Evolutionary conservation across 1,140 invertebrate species (phyloP).

Genomic region (Thaumatotibia leucotreta): DNA sequence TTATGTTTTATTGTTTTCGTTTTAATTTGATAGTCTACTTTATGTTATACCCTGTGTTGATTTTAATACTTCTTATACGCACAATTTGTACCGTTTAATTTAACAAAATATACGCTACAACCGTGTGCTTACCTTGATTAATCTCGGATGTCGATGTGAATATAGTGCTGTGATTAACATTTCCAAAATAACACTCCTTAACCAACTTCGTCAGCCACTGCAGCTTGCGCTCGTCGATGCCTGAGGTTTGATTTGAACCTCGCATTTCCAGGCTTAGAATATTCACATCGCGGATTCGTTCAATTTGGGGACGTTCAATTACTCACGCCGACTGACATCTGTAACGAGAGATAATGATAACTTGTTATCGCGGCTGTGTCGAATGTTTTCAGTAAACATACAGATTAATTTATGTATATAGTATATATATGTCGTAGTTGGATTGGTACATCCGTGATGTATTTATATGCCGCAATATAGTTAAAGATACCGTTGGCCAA

Average conservation of each 20-base stretch:
- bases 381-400: background rate
- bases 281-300: background rate
- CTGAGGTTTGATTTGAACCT: background rate
- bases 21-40: too few relatives aligned
- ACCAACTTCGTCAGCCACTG: slow-evolving; percentile 11
- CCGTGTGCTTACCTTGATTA: background rate
- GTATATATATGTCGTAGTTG: background rate
- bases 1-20: too few relatives aligned
- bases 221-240: slow-evolving; percentile 3
- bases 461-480: too few relatives aligned
- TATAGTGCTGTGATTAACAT: slow-evolving; percentile 10
- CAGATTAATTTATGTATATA: background rate
- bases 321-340: slow-evolving; percentile 1
- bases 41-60: too few relatives aligned
- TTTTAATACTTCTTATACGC: too few relatives aligned
- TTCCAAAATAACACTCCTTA: slow-evolving; percentile 13
- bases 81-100: too few relatives aligned
- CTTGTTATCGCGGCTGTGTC: background rate
- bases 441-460: too few relatives aligned
- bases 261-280: slow-evolving; percentile 1
- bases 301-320: background rate
- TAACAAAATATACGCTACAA: too few relatives aligned
- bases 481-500: too few relatives aligned
- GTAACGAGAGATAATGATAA: slow-evolving; percentile 2
- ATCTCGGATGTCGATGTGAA: background rate